Conservation (phyloP, 1,140 invertebrate species). For the Caenorhabditis tropicalis region DNA sequence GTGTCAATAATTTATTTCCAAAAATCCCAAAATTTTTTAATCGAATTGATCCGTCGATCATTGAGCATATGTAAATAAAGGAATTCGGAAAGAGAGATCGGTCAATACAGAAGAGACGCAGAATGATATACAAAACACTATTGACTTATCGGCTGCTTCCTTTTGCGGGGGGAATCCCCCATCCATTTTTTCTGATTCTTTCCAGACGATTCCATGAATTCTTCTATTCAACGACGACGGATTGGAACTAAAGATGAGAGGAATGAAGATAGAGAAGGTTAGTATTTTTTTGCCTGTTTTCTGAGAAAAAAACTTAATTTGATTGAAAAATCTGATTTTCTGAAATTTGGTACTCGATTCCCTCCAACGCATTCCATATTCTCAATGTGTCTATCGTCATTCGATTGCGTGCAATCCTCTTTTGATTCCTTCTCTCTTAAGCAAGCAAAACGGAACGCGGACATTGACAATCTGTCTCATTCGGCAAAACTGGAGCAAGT, state of each 20-base stretch:
- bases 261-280: not conserved
- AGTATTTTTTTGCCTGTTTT: too few relatives aligned
- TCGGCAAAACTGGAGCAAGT: not conserved
- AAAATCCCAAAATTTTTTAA: too few relatives aligned
- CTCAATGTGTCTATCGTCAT: too few relatives aligned
- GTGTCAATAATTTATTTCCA: too few relatives aligned
- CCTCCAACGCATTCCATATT: too few relatives aligned
- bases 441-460: constrained; percentile 26
- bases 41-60: too few relatives aligned
- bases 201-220: not conserved
- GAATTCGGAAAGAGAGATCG: too few relatives aligned
- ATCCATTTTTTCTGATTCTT: not conserved
- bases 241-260: not conserved
- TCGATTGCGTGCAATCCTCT: too few relatives aligned
- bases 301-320: too few relatives aligned
- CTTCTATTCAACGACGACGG: not conserved
- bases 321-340: too few relatives aligned
- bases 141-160: not conserved
- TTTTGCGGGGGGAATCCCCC: not conserved
- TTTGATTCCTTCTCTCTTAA: not conserved
- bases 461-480: not conserved
- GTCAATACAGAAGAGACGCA: not conserved
- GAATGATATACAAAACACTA: not conserved
- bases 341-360: too few relatives aligned
- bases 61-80: too few relatives aligned